Evolutionary conservation across 2,797 vertebrate genomes (phyloP), one percentile per base, ranked within the genome.

Genomic region (Aulostomus chinensis): DNA sequence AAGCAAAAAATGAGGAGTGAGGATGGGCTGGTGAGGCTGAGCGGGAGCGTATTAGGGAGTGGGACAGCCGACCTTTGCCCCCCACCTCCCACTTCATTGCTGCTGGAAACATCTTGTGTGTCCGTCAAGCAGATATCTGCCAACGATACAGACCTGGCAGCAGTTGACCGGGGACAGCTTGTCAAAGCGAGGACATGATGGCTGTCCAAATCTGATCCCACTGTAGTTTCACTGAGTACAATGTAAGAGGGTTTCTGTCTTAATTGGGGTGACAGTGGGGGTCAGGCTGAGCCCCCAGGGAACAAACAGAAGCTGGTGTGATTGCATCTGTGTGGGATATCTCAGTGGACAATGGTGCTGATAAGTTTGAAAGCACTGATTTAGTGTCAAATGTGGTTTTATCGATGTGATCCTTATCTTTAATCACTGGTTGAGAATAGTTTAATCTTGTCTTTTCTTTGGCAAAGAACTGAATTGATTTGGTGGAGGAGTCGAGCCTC

Each of bases 251-350:
- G 36, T 50, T 21, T 65, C 42, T 37, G 5, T 38, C 45, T 65
- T 76, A 76, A 80, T 72, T 80, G 58, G 63, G 59, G 68, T 77
- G 46, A 53, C 16, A 16, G 26, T 67, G 47, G 56, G 60, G 72
- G 78, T 76, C 71, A 51, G 45, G 17, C 24, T 37, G 4, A 74
- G 51, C 56, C 45, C 58, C 48, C 30, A 15, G 31, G 58, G 41
- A 42, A 61, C 10, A 16, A 60, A 53, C 48, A 39, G 48, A 39
- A 63, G 51, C 43, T 60, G 30, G 20, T 30, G 39, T 37, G 6
- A 7, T 8, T 47, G 30, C 25, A 20, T 46, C 26, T 26, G 50
- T 31, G 30, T 39, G 22, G 24, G 6, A 24, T 17, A 15, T 41
- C 22, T 29, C 5, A 24, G 35, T 18, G 18, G 22, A 58, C n/a